Base-by-base conservation (phyloP, 2,113 vertebrate species). In the Manacus vitellinus region DNA sequence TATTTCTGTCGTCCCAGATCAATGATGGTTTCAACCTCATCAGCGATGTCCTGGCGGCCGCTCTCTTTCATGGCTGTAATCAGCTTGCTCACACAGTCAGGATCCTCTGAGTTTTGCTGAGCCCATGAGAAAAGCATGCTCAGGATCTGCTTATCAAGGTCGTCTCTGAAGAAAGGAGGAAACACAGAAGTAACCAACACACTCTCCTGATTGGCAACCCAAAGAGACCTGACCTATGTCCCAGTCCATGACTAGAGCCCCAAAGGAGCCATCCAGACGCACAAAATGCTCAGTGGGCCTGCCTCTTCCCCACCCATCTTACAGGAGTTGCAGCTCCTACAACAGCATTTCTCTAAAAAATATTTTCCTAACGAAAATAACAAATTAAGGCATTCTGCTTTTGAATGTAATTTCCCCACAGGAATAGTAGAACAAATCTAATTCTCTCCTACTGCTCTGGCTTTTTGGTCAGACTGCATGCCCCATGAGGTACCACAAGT, bases 61-160 rank as follows among this genome's bases (percentile, higher is more conserved):
- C 99, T 99, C 59, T 98, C 97, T 44, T 98, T 97, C 98, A 99
- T 97, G 23, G 99, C 99, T 16, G 70, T 44, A 35, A 98, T 95
- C 56, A 99, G 95, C 82, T 95, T 97, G 37, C 92, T 97, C 92
- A 98, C 98, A 0, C 98, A 98, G 43, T 98, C 98, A 0, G 98
- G 97, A 19, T 97, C 97, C 31, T 97, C 97, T 0, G 46, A 96
- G 94, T 99, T 99, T 86, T 94, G 97, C 84, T 98, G 97, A 4
- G 99, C 99, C 99, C 99, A 99, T 1, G 97, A 98, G 96, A 99
- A 99, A 28, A 99, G 98, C 99, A 99, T 99, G 70, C 99, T 98
- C 78, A 98, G 96, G 76, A 99, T 98, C 98, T 99, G 97, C 58
- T 96, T 98, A 3, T 98, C 98, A 73, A 99, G 98, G 94, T 99